Evolutionary conservation across 2,888 invertebrate genomes (phyloP).

Genomic region (Cryptus viduatorius): DNA sequence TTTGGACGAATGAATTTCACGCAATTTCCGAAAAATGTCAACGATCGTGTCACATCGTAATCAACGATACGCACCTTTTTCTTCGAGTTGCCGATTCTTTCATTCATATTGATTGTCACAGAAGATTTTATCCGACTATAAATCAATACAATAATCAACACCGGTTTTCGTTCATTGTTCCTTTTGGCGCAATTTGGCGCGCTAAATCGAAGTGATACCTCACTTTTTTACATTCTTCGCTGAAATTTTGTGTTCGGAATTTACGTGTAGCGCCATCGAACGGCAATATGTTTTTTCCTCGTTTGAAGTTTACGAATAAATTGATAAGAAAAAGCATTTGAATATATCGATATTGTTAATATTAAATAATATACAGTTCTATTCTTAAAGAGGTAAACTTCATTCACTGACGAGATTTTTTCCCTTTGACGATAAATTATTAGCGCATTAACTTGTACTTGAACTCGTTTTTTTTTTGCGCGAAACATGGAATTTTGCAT

Average conservation of each 20-base stretch:
- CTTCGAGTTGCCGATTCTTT: constrained; percentile 1
- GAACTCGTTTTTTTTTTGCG: no score
- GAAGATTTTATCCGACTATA: not conserved
- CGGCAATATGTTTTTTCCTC: not conserved
- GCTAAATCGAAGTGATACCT: not conserved
- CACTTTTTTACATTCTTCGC: not conserved
- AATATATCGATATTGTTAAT: not conserved
- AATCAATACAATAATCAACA: not conserved
- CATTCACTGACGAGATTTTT: not conserved
- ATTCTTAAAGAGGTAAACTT: not conserved
- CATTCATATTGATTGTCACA: constrained; percentile 4
- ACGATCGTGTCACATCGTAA: not conserved
- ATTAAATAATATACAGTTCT: not conserved
- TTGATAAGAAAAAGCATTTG: no score
- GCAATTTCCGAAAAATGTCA: not conserved
- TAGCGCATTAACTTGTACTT: no score
- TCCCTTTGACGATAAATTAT: no score
- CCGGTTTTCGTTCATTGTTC: not conserved
- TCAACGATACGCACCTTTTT: constrained; percentile 34
- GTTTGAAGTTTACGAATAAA: no score
- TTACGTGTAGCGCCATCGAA: not conserved
- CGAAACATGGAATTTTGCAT: no score
- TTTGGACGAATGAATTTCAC: not conserved
- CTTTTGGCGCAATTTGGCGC: not conserved
- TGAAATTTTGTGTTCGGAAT: not conserved